These are phyloP conservation scores for Tylochromis polylepis DNA, from an alignment of 2,113 vertebrate genomes.

Conservation along the genomic window DNA sequence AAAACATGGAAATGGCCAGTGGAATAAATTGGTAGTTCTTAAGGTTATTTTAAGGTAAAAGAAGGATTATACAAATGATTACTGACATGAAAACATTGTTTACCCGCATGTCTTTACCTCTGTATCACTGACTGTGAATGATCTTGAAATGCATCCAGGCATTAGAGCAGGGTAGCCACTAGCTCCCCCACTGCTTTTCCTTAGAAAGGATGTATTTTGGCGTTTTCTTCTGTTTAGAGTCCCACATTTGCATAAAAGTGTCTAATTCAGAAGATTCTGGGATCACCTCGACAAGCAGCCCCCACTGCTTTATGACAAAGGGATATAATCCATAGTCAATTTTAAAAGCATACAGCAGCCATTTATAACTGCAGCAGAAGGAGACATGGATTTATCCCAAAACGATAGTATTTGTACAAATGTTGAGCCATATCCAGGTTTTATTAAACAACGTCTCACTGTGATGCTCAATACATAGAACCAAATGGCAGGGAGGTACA, in stretches of 20 bases:
- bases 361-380: not conserved
- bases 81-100: not conserved
- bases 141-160: not conserved
- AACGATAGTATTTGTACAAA: not conserved
- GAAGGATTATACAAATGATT: not conserved
- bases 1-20: not conserved
- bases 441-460: not conserved
- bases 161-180: not conserved
- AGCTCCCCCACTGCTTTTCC: not conserved
- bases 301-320: not conserved
- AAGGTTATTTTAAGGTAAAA: not conserved
- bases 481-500: not conserved
- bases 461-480: not conserved
- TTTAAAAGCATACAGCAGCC: not conserved
- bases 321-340: not conserved
- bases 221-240: not conserved
- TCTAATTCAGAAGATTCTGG: not conserved
- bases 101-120: not conserved
- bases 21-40: not conserved
- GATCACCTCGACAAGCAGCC: not conserved
- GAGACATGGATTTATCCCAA: not conserved
- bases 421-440: not conserved
- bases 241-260: accelerated
- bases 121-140: not conserved
- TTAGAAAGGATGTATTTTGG: not conserved